Evolutionary conservation across 2,113 vertebrate genomes (phyloP), one percentile per base, ranked within the genome.

Genomic region (Nesoenas mayeri): DNA sequence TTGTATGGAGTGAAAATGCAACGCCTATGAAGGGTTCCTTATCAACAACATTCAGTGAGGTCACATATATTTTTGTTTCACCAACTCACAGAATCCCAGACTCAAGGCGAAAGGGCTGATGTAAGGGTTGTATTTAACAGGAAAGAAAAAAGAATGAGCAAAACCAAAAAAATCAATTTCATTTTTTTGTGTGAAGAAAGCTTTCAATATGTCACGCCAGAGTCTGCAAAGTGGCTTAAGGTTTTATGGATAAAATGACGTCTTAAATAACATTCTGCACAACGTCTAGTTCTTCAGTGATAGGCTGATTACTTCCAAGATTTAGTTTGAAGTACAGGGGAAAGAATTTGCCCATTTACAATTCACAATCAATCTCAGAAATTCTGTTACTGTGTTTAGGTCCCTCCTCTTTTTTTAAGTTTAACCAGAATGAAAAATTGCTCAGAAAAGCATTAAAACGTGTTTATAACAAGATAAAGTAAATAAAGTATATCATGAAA

Each of bases 111-210:
- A 85, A 90, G 36, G 71, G 79, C 60, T 92, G 87, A 95, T 95
- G 66, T 86, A 89, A 97, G 61, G 70, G 19, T 60, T 85, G 73
- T 60, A 91, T 92, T 97, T 95, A 94, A 93, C 22, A 89, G 24
- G 67, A 25, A 69, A 61, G 22, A 64, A 88, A 72, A 75, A 94
- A 57, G 17, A 58, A 16, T 4, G 54, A 36, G 2, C 7, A 81
- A 67, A 67, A 88, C n/a, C n/a, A 79, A 20, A 51, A 40, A 40
- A 40, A 40, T 40, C 40, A 40, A 91, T 86, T 83, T 95, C 83
- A 91, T 95, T 91, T 95, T 96, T 96, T 96, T 96, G 88, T 90
- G 47, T 91, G 75, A 91, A 95, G 69, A 95, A 97, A 94, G 60
- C 66, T 95, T 89, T 96, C 95, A 94, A 82, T 88, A 93, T 0